phyloP scores from a whole-genome alignment of 2,888 invertebrate genomes.

The Dynastes hyllus region DNA sequence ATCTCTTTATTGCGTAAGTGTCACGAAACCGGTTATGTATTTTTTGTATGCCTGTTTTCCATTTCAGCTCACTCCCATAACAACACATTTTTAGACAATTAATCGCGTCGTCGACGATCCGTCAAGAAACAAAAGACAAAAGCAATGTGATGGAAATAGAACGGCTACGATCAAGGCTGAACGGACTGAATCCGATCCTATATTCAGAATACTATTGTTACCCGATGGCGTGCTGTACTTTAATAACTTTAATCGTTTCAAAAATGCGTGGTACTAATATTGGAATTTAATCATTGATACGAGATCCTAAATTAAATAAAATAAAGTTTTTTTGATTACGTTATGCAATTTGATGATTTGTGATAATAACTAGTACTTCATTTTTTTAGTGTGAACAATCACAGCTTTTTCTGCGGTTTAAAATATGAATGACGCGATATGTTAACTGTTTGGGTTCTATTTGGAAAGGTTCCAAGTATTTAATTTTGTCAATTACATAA shows the following conservation, averaged over 20 bases:
- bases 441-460: background rate
- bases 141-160: constrained; percentile 30
- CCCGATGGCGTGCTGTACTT: background rate
- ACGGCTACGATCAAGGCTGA: constrained; percentile 36
- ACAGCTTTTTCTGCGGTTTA: background rate
- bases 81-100: constrained; percentile 32
- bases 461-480: constrained; percentile 17
- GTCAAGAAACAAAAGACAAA: constrained; percentile 42
- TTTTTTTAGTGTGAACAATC: too few species aligned
- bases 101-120: constrained; percentile 36
- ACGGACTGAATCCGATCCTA: constrained; percentile 6
- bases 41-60: constrained; percentile 24
- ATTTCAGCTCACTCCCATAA: constrained; percentile 20
- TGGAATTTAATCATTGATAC: background rate
- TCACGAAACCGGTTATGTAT: constrained; percentile 36
- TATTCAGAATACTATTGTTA: constrained; percentile 19
- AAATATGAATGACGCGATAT: constrained; percentile 3
- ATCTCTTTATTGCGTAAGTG: constrained; percentile 34
- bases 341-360: too few species aligned
- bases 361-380: too few species aligned
- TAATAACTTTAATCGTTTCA: background rate
- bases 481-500: constrained; percentile 20
- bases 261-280: background rate
- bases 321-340: too few species aligned
- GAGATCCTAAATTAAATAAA: background rate